Evolutionary conservation across 2,113 vertebrate genomes (phyloP).

Genomic region (Pelobates fuscus): DNA sequence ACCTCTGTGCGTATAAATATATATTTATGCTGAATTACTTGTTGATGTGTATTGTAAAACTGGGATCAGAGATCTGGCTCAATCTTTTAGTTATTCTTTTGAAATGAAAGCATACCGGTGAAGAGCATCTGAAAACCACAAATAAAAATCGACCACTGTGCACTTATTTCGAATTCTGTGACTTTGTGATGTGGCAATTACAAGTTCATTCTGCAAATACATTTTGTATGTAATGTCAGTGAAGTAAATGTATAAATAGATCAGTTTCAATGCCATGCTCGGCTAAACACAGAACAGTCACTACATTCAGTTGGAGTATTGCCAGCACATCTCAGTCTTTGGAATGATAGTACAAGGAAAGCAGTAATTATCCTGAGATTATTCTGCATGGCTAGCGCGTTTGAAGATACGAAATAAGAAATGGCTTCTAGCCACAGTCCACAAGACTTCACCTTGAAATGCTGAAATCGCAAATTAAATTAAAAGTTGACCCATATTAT

Average conservation of each 20-base stretch:
- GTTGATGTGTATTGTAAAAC: too few species aligned
- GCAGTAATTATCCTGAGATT: constrained; percentile 52
- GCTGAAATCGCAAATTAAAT: constrained; percentile 25
- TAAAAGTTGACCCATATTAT: constrained; percentile 25
- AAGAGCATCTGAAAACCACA: neutral
- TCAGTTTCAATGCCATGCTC: constrained; percentile 54
- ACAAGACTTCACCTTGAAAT: constrained; percentile 4
- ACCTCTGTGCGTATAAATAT: too few species aligned
- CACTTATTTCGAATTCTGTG: constrained; percentile 4
- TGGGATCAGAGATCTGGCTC: neutral
- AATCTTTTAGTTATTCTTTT: neutral
- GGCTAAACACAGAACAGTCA: constrained; percentile 54
- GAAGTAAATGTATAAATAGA: constrained; percentile 62
- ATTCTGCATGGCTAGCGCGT: neutral
- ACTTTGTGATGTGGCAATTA: constrained; percentile 54
- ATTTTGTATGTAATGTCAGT: constrained; percentile 54
- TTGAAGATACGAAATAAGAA: constrained; percentile 6
- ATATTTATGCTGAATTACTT: too few species aligned
- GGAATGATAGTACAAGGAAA: constrained; percentile 41
- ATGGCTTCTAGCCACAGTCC: constrained; percentile 11
- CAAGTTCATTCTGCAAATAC: constrained; percentile 43
- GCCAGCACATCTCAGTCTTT: constrained; percentile 53
- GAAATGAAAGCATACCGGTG: neutral
- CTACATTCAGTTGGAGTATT: constrained; percentile 51
- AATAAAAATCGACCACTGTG: constrained; percentile 8